Base-by-base conservation (phyloP, 2,888 invertebrate genomes). In the Rotaria socialis region DNA sequence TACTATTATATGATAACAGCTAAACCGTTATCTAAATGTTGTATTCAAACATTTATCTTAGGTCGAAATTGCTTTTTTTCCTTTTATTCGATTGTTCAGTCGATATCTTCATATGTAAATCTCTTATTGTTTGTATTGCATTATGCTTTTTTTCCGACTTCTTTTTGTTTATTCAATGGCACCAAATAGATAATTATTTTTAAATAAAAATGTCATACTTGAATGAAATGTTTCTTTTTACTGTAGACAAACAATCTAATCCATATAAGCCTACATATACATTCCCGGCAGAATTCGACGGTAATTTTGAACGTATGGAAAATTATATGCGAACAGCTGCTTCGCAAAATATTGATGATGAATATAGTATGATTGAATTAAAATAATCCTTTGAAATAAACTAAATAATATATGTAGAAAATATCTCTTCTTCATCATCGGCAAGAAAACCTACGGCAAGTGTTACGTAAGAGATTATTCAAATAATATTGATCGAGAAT, bases 191-290 rank as follows among this genome's bases (percentile, higher is more conserved):
- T 35, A 6, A 67, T 67, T 35, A 0, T 16, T 67, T 67, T 5
- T 6, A 67, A 67, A 35, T 7, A 35, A 67, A 35, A 35, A 67
- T 67, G 67, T 35, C 35, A 19, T 27, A 19, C 1, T 16, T 41
- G 11, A 60, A 27, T 27, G n/a, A 27, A 3, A 60, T 11, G 27
- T 60, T 27, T 27, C 10, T 7, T 74, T 35, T 43, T 41, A 14
- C 41, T 24, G 1, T 80, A 80, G 80, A 80, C 80, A 47, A 47
- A n/a, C 80, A 43, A 7, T 10, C 7, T n/a, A 80, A 80, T 80
- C 67, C 67, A 35, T 80, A 80, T 47, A 80, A 80, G n/a, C 80
- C 80, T 47, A 80, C 80, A n/a, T 80, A 80, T 80, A 80, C 24
- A n/a, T 80, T 80, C 47, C 80, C 80, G 14, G 80, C 47, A 24